These are phyloP conservation scores for Papilio demoleus DNA, from an alignment of 2,888 invertebrate species.

Conservation along the genomic window DNA sequence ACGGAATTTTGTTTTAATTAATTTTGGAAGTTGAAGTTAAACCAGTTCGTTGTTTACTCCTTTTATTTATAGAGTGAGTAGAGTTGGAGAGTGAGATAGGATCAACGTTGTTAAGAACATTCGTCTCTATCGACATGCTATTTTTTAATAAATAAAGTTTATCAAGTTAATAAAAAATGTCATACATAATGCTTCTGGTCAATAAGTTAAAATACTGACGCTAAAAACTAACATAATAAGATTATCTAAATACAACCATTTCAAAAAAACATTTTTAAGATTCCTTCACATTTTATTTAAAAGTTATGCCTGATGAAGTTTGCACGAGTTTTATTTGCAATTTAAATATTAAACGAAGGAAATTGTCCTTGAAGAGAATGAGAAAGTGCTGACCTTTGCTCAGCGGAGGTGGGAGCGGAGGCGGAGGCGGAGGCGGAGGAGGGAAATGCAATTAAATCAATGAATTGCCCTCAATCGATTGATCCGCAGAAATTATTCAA, in stretches of 20 bases:
- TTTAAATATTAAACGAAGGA: conserved; percentile 4
- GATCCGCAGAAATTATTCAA: conserved; percentile 40
- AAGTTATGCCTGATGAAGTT: neutral
- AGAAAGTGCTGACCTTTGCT: conserved; percentile 24
- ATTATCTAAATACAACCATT: too few species aligned
- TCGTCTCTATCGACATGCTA: too few species aligned
- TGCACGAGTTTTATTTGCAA: neutral
- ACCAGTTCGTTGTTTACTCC: neutral
- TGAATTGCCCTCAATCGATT: conserved; percentile 41
- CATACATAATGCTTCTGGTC: too few species aligned
- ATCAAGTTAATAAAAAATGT: too few species aligned
- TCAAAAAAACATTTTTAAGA: too few species aligned
- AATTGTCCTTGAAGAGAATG: conserved; percentile 21
- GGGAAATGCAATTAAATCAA: conserved; percentile 45
- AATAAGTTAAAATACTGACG: too few species aligned
- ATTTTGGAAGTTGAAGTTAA: conserved; percentile 17
- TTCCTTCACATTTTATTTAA: too few species aligned
- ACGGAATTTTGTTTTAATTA: conserved; percentile 26
- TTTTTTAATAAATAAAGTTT: too few species aligned
- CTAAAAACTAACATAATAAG: too few species aligned
- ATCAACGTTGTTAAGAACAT: neutral
- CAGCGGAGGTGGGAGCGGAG: conserved; percentile 13
- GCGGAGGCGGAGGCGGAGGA: conserved; percentile 18
- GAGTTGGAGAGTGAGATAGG: neutral
- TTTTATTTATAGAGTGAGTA: neutral